Base-by-base conservation (phyloP, 35 echinoderm and acorn worm genomes). In the Lytechinus pictus region DNA sequence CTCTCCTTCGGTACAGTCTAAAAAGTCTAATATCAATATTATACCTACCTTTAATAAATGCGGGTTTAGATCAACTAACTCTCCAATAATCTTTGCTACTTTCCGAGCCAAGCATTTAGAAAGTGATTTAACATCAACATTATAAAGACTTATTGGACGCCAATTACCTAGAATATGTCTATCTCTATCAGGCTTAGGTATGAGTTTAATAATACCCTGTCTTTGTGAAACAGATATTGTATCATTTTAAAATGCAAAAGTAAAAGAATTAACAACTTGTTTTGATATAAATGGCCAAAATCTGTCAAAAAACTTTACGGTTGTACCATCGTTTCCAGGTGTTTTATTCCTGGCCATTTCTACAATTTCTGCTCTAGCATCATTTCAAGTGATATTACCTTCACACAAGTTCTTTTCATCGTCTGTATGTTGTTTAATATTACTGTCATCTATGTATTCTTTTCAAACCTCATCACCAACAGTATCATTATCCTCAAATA, bases 91-190 rank as follows among this genome's bases (percentile, higher is more conserved):
- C 86, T 7, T 87, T 87, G 86, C 86, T 87, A 33, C 4, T 33
- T 21, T 87, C 28, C n/a, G 7, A 21, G 86, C 86, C 86, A 87
- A 33, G 28, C 86, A 87, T 87, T 87, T 87, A 9, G 86, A 87
- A 87, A 87, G 86, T 87, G n/a, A 9, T 21, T 87, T 87, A 87
- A 87, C 86, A 87, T 87, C 86, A 7, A 87, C 4, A 87, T 87
- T 87, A 2, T 19, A 8, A 19, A 87, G 86, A 27, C 1, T 87
- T 10, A 87, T 87, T 0, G 86, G 86, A 19, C 86, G 86, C 86
- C 86, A 87, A 87, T 1, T 87, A n/a, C 86, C n/a, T 44, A 87
- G n/a, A 0, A 87, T 44, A 10, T 1, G 24, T 87, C n/a, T 87
- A 87, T 87, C 86, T n/a, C n/a, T 44, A 44, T 44, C 33, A 2